Conservation (phyloP, 2,797 vertebrate species). For the Eupleurogrammus muticus region DNA sequence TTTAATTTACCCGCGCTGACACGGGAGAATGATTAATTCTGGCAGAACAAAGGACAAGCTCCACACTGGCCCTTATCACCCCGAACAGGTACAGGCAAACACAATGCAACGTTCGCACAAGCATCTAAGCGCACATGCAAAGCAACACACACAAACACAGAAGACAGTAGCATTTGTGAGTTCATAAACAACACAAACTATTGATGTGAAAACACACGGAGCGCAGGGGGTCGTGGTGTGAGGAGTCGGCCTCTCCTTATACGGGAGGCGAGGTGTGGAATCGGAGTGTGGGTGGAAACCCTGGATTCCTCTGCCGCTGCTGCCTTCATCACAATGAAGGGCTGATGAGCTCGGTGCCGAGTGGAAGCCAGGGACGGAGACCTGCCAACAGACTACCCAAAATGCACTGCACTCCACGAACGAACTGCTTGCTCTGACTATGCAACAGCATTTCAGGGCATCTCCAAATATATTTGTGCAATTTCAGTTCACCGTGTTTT, state of each 20-base stretch:
- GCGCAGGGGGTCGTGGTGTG: constrained; percentile 29
- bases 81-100: constrained; percentile 68
- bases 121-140: constrained; percentile 30
- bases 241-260: constrained; percentile 27
- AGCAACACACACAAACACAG: not conserved
- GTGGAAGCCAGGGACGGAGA: constrained; percentile 36
- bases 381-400: constrained; percentile 39
- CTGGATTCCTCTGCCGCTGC: constrained; percentile 21
- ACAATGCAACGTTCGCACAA: constrained; percentile 56
- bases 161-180: constrained; percentile 21
- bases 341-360: constrained; percentile 42
- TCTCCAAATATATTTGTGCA: constrained; percentile 37
- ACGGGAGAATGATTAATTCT: constrained; percentile 60
- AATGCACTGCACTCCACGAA: constrained; percentile 25
- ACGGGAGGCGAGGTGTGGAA: constrained; percentile 23
- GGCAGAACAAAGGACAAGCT: constrained; percentile 67
- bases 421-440: constrained; percentile 32
- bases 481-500: constrained; percentile 29
- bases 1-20: constrained; percentile 68
- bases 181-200: not conserved
- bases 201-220: not conserved
- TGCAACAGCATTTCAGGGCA: constrained; percentile 28
- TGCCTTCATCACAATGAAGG: constrained; percentile 40
- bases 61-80: constrained; percentile 68
- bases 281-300: constrained; percentile 38